phyloP scores from a whole-genome alignment of 1,140 invertebrate genomes.

The Drosophila cardini region DNA sequence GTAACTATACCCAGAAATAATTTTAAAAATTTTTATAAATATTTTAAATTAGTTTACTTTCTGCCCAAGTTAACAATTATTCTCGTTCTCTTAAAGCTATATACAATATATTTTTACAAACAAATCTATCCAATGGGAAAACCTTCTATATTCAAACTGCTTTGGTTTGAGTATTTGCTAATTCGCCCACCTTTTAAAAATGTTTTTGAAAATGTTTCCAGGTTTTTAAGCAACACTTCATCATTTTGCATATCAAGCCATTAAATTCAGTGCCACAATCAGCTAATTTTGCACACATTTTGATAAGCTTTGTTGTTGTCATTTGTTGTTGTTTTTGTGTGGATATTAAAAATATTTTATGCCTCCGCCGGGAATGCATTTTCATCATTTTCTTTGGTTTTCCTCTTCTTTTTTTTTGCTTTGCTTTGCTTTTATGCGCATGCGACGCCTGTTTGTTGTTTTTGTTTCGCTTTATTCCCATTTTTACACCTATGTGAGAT shows the following conservation, averaged over 20 bases:
- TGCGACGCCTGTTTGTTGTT: constrained; percentile 62
- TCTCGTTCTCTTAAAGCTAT: no score
- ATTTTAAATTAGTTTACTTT: no score
- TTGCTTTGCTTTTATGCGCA: constrained; percentile 58
- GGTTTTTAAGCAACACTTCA: constrained; percentile 56
- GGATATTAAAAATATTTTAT: constrained; percentile 78
- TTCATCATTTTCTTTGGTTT: constrained; percentile 1
- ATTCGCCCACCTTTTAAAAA: neutral
- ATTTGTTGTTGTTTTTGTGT: constrained; percentile 54
- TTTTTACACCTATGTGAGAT: constrained; percentile 66
- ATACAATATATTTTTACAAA: no score
- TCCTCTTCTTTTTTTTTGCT: constrained; percentile 9
- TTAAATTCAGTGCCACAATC: constrained; percentile 45
- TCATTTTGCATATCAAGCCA: constrained; percentile 29
- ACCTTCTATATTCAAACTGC: no score
- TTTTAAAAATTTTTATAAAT: no score
- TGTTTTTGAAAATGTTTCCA: constrained; percentile 9
- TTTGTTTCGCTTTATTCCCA: constrained; percentile 31
- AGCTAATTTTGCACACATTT: constrained; percentile 79
- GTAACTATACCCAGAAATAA: no score
- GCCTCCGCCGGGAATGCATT: constrained; percentile 30
- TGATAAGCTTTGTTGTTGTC: constrained; percentile 65
- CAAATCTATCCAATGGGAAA: no score
- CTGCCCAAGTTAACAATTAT: no score
- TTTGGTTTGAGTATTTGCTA: neutral